phyloP scores from a whole-genome alignment of 1,140 invertebrate species.

The Drosophila sulfurigaster region DNA sequence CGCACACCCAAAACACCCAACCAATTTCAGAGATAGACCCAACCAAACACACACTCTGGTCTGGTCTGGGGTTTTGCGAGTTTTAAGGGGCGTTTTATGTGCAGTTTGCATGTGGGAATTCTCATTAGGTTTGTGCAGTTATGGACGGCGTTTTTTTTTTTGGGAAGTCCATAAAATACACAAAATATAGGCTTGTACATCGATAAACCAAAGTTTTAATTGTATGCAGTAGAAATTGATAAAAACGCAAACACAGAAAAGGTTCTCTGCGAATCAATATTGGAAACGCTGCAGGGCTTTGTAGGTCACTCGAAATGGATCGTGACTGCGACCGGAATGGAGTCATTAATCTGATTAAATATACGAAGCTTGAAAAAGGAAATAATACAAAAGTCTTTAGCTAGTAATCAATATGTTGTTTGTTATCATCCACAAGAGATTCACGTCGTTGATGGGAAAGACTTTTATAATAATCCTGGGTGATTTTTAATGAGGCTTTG shows the following conservation, averaged over 20 bases:
- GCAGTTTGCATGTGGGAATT: constrained; percentile 74
- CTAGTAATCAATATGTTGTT: neutral
- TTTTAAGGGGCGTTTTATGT: constrained; percentile 63
- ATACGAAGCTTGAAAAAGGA: neutral
- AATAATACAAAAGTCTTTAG: too few relatives aligned
- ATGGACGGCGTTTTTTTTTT: constrained; percentile 6
- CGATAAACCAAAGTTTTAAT: constrained; percentile 20
- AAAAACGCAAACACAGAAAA: neutral
- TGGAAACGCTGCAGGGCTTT: neutral
- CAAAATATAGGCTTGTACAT: constrained; percentile 6
- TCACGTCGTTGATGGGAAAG: constrained; percentile 4
- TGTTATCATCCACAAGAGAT: neutral
- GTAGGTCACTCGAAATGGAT: neutral
- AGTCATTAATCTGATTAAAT: neutral
- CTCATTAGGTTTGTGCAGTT: constrained; percentile 28
- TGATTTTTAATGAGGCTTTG: constrained; percentile 38
- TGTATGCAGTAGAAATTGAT: constrained; percentile 1
- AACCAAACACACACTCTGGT: neutral
- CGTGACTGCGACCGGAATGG: neutral
- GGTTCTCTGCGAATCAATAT: constrained; percentile 1
- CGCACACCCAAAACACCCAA: constrained; percentile 29
- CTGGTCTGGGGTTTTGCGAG: neutral
- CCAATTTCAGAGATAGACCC: constrained; percentile 34
- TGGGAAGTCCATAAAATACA: constrained; percentile 25
- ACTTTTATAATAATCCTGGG: neutral